A percentile compares a stretch with the other conserved stretches of the same genome.
Evolutionary conservation across 37 sponge, comb jelly and placozoan species (phyloP).

Genomic region (Axinella damicornis): DNA sequence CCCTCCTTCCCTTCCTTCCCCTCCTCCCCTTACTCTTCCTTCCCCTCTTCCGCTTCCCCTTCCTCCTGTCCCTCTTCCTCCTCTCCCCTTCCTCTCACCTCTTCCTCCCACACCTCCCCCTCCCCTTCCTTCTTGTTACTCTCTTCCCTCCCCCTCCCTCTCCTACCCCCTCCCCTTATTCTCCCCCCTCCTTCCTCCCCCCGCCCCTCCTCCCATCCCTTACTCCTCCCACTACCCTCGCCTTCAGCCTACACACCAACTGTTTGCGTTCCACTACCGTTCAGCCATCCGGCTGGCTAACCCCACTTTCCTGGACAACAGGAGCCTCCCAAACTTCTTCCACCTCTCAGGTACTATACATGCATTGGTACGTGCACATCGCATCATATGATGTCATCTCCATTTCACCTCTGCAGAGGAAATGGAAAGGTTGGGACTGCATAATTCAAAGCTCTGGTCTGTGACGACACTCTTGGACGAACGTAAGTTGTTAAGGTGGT

Average conservation of each 20-base stretch:
- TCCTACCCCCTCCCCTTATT: too few relatives aligned
- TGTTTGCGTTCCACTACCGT: conserved; percentile 67
- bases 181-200: too few relatives aligned
- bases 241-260: conserved; percentile 34
- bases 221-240: too few relatives aligned
- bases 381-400: too few relatives aligned
- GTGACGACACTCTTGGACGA: conserved; percentile 24
- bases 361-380: too few relatives aligned
- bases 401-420: conserved; percentile 27
- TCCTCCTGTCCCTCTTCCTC: too few relatives aligned
- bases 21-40: too few relatives aligned
- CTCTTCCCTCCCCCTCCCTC: too few relatives aligned
- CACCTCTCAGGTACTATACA: conserved; percentile 44
- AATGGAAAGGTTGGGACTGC: conserved; percentile 36
- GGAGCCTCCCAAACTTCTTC: conserved; percentile 52
- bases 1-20: too few relatives aligned
- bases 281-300: conserved; percentile 44
- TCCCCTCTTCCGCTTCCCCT: too few relatives aligned
- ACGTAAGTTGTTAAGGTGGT: conserved; percentile 53
- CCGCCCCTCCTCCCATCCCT: too few relatives aligned
- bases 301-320: conserved; percentile 56
- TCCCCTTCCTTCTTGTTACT: too few relatives aligned
- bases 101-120: neutral
- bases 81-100: neutral
- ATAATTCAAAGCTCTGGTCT: conserved; percentile 41